These are phyloP conservation scores for Drosophila auraria DNA, from an alignment of 1,140 invertebrate genomes.

Conservation along the genomic window DNA sequence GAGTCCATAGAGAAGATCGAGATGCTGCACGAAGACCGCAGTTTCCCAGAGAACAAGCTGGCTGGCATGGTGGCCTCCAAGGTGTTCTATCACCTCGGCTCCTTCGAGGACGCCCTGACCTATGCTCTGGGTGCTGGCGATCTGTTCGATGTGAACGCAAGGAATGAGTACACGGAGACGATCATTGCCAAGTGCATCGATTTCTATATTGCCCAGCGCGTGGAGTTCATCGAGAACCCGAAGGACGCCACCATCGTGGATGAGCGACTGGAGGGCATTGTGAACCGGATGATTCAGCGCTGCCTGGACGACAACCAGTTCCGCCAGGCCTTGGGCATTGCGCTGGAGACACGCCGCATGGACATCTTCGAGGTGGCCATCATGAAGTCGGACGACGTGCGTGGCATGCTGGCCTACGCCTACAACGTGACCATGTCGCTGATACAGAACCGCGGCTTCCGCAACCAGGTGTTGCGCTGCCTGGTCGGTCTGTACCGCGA, in stretches of 20 bases:
- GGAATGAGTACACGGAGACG: constrained; percentile 98
- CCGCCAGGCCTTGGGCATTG: constrained; percentile 96
- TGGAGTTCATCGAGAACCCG: constrained; percentile 88
- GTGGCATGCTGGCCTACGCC: constrained; percentile 96
- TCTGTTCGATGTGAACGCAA: constrained; percentile 96
- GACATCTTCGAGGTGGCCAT: constrained; percentile 97
- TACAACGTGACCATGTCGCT: constrained; percentile 98
- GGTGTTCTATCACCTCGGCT: constrained; percentile 98
- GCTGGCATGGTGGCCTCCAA: constrained; percentile 99
- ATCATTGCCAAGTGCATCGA: constrained; percentile 98
- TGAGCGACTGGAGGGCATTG: constrained; percentile 95
- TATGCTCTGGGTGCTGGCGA: constrained; percentile 97
- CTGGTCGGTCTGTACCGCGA: constrained; percentile 96
- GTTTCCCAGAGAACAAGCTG: constrained; percentile 94
- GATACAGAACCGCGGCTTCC: constrained; percentile 96
- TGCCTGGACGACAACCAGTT: constrained; percentile 97
- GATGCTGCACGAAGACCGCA: constrained; percentile 96
- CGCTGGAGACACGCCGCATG: constrained; percentile 97
- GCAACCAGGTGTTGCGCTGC: constrained; percentile 94
- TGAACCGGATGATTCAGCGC: constrained; percentile 98
- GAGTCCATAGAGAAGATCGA: constrained; percentile 99
- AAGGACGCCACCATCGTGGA: constrained; percentile 91
- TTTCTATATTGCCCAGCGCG: constrained; percentile 95
- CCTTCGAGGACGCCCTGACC: constrained; percentile 97
- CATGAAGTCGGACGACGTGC: constrained; percentile 95